These are phyloP conservation scores for Drosophila sulfurigaster DNA, from an alignment of 1,140 invertebrate genomes.

Conservation along the genomic window DNA sequence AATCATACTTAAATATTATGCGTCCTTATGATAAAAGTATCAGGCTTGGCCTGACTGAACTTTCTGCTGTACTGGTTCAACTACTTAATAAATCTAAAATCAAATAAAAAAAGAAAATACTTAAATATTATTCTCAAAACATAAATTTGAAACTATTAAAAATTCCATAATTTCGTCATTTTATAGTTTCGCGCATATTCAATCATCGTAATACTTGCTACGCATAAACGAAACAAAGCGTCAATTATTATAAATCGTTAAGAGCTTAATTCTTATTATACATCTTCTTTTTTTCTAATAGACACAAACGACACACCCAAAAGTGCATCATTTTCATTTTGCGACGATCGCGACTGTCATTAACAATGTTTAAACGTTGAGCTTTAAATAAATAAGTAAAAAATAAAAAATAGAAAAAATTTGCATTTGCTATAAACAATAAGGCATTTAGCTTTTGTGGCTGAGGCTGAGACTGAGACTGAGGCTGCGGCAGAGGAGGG, in stretches of 20 bases:
- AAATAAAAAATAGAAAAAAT: slow-evolving; percentile 30
- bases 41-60: too few species aligned
- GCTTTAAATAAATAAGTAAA: slow-evolving; percentile 41
- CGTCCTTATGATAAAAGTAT: too few species aligned
- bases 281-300: slow-evolving; percentile 45
- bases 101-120: too few species aligned
- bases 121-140: too few species aligned
- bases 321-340: slow-evolving; percentile 69
- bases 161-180: too few species aligned
- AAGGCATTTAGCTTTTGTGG: slow-evolving; percentile 54
- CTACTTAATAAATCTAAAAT: too few species aligned
- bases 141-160: too few species aligned
- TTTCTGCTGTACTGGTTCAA: too few species aligned
- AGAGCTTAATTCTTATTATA: slow-evolving; percentile 26
- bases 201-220: slow-evolving; percentile 9
- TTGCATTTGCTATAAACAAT: slow-evolving; percentile 70
- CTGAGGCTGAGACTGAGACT: too few species aligned
- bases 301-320: slow-evolving; percentile 71
- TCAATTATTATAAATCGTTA: slow-evolving; percentile 58
- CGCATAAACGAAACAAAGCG: slow-evolving; percentile 20
- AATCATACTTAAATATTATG: too few species aligned
- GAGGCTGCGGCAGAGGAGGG: neutral
- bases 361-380: slow-evolving; percentile 74
- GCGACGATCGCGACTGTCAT: slow-evolving; percentile 68
- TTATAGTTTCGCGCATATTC: neutral